Conservation (phyloP, 2,888 invertebrate species). For the Epirrhoe alternata region DNA sequence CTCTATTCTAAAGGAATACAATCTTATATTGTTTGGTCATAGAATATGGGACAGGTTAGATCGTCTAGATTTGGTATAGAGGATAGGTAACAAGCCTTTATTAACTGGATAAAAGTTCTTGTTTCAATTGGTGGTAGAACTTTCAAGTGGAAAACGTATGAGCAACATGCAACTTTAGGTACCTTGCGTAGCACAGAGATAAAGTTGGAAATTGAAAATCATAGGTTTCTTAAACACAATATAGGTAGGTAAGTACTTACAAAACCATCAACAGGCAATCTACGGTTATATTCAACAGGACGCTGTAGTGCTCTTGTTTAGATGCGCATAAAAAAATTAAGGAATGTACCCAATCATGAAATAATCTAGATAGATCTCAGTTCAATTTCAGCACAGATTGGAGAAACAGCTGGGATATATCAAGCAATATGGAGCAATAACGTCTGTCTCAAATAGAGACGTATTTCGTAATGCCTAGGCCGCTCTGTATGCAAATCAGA, state of each 20-base stretch:
- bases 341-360: too few species aligned
- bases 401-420: not conserved
- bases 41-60: constrained; percentile 1
- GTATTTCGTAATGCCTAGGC: not conserved
- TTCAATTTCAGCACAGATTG: not conserved
- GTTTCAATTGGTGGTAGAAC: not conserved
- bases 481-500: not conserved
- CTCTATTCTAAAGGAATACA: constrained; percentile 5
- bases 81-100: constrained; percentile 2
- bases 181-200: too few species aligned
- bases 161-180: not conserved
- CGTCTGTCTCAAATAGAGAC: not conserved
- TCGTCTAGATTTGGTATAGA: not conserved
- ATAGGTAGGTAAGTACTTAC: too few species aligned
- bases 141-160: not conserved
- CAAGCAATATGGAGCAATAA: not conserved
- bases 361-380: not conserved
- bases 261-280: too few species aligned
- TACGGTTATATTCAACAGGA: too few species aligned
- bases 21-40: not conserved
- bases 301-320: too few species aligned
- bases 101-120: not conserved
- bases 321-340: too few species aligned
- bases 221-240: too few species aligned
- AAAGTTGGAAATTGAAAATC: too few species aligned